A percentile compares a stretch with the other conserved stretches of the same genome.
phyloP scores from a whole-genome alignment of 2,888 invertebrate species.

The Agrotis ipsilon region DNA sequence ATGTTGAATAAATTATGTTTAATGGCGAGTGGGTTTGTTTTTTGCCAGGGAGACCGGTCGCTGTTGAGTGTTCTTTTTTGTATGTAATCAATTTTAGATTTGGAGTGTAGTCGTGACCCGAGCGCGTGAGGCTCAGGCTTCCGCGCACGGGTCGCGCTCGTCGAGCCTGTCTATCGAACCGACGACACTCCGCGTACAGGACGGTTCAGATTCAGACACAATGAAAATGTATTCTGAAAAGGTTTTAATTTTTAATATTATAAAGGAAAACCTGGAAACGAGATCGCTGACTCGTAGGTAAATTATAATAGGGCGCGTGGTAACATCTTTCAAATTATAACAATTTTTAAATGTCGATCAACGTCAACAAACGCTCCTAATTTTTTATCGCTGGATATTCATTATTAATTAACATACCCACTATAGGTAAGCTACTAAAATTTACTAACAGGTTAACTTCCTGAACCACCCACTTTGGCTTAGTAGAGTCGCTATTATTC shows the following conservation, averaged over 20 bases:
- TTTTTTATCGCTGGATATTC: conserved; percentile 1
- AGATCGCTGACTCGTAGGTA: background rate
- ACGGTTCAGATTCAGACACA: conserved; percentile 7
- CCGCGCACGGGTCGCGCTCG: conserved; percentile 71
- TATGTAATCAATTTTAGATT: conserved; percentile 87
- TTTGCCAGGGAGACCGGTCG: conserved; percentile 73
- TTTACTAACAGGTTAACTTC: conserved; percentile 48
- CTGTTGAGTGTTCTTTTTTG: conserved; percentile 77
- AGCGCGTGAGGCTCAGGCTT: conserved; percentile 81
- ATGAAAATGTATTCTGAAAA: conserved; percentile 30
- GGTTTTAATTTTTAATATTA: conserved; percentile 7
- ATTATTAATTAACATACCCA: conserved; percentile 8
- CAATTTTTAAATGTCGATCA: background rate
- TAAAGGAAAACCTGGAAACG: background rate
- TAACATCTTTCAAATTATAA: background rate
- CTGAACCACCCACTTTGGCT: conserved; percentile 55
- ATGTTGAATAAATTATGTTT: conserved; percentile 86
- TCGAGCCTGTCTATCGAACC: conserved; percentile 20
- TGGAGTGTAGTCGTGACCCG: conserved; percentile 86
- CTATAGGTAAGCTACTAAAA: conserved; percentile 21
- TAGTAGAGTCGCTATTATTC: conserved; percentile 66
- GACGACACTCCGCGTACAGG: conserved; percentile 46
- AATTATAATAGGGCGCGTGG: background rate
- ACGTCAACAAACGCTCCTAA: background rate
- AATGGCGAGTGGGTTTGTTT: conserved; percentile 81